Evolutionary conservation across 2,113 vertebrate genomes (phyloP).

Genomic region (Sarotherodon lohbergeri): DNA sequence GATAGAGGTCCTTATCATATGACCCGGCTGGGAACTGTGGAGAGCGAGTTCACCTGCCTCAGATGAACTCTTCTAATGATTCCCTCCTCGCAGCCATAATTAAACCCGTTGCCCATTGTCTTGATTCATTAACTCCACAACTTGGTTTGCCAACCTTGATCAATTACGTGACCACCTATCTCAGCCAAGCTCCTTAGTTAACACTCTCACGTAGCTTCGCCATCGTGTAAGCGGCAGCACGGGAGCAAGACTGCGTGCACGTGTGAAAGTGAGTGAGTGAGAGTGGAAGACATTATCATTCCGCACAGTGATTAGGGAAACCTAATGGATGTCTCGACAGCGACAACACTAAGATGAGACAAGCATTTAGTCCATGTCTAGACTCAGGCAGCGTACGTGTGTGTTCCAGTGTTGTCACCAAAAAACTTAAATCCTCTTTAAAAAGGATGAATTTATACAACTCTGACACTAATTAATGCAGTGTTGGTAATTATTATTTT

Average conservation of each 20-base stretch:
- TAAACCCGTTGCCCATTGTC: conserved; percentile 63
- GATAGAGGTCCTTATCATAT: conserved; percentile 58
- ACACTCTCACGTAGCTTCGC: conserved; percentile 40
- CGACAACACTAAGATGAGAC: conserved; percentile 37
- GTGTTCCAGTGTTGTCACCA: not conserved
- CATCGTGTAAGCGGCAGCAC: conserved; percentile 16
- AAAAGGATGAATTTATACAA: not conserved
- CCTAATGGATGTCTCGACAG: conserved; percentile 49
- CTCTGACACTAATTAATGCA: conserved; percentile 27
- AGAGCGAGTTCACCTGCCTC: conserved; percentile 49
- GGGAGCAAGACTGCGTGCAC: not conserved
- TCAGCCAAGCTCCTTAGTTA: conserved; percentile 36
- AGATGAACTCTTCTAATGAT: conserved; percentile 61
- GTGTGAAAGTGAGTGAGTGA: not conserved
- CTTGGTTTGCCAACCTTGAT: conserved; percentile 66
- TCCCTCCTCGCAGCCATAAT: conserved; percentile 60
- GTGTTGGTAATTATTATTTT: not conserved
- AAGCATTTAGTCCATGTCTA: conserved; percentile 39
- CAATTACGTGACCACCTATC: conserved; percentile 63
- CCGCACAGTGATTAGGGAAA: conserved; percentile 37
- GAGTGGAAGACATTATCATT: conserved; percentile 37
- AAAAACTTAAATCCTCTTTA: not conserved
- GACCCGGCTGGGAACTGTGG: conserved; percentile 25
- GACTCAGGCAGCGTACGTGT: not conserved
- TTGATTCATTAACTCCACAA: conserved; percentile 67